phyloP scores from a whole-genome alignment of 2,113 vertebrate species.

The Leiothrix lutea region DNA sequence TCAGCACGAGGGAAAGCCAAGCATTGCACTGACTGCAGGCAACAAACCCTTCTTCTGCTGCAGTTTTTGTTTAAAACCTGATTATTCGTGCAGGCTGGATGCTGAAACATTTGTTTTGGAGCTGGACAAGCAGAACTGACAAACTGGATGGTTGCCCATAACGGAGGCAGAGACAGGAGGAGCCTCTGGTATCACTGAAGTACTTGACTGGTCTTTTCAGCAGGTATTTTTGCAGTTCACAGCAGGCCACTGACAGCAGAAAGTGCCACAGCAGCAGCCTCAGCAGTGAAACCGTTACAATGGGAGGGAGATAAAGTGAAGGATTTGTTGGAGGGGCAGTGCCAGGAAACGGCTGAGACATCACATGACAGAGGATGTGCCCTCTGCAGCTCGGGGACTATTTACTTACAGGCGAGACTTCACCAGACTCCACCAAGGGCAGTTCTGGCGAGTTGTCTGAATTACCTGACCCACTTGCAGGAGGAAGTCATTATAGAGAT shows the following conservation, averaged over 20 bases:
- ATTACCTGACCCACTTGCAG: slow-evolving; percentile 54
- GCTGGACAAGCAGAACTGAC: neutral
- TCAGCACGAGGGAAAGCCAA: neutral
- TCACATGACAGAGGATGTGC: slow-evolving; percentile 31
- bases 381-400: slow-evolving; percentile 1
- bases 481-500: slow-evolving; percentile 49
- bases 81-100: neutral
- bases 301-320: slow-evolving; percentile 45
- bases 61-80: neutral
- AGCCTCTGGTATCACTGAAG: neutral
- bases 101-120: neutral
- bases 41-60: neutral
- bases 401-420: slow-evolving; percentile 60
- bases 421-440: slow-evolving; percentile 38
- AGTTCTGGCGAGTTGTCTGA: neutral
- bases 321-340: slow-evolving; percentile 48
- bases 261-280: slow-evolving; percentile 5
- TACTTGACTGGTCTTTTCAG: neutral
- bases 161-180: neutral
- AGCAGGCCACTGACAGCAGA: slow-evolving; percentile 1
- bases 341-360: slow-evolving; percentile 60
- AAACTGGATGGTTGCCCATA: neutral
- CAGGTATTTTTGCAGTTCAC: slow-evolving; percentile 32
- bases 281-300: neutral
- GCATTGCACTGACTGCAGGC: neutral